These are phyloP conservation scores for Agelaius tricolor DNA, from an alignment of 2,113 vertebrate species.

Conservation along the genomic window DNA sequence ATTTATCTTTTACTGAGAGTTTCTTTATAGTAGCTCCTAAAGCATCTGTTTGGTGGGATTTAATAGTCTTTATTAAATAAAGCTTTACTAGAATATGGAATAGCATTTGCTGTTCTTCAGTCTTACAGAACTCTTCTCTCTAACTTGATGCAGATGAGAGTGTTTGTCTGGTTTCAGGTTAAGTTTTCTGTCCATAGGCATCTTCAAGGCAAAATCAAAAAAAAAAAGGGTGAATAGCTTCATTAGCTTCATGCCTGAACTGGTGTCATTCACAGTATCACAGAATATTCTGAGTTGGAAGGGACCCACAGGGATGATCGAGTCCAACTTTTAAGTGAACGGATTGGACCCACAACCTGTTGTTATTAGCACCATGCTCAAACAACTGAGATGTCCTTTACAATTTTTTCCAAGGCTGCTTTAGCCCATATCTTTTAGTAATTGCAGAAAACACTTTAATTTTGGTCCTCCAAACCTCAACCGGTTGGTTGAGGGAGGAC, in stretches of 20 bases:
- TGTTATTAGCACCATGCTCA: neutral
- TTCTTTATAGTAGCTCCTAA: neutral
- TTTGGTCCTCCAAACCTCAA: neutral
- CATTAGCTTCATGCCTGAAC: neutral
- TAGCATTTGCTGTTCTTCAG: neutral
- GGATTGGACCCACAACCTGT: neutral
- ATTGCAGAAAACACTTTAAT: neutral
- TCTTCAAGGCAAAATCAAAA: neutral
- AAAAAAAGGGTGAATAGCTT: neutral
- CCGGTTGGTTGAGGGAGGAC: neutral
- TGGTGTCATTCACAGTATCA: neutral
- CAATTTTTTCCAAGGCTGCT: neutral
- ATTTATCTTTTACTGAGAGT: neutral
- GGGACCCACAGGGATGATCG: neutral
- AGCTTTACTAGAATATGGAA: neutral
- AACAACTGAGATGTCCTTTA: neutral
- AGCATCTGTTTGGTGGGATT: neutral
- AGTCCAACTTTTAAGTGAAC: neutral
- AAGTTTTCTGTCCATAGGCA: neutral
- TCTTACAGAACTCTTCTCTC: neutral
- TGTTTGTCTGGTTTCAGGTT: neutral
- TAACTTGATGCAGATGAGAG: neutral
- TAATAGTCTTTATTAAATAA: neutral
- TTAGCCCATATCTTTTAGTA: neutral
- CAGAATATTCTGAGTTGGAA: neutral